These are phyloP conservation scores for Acrobasis consociella DNA, from an alignment of 2,888 invertebrate species.

Conservation along the genomic window DNA sequence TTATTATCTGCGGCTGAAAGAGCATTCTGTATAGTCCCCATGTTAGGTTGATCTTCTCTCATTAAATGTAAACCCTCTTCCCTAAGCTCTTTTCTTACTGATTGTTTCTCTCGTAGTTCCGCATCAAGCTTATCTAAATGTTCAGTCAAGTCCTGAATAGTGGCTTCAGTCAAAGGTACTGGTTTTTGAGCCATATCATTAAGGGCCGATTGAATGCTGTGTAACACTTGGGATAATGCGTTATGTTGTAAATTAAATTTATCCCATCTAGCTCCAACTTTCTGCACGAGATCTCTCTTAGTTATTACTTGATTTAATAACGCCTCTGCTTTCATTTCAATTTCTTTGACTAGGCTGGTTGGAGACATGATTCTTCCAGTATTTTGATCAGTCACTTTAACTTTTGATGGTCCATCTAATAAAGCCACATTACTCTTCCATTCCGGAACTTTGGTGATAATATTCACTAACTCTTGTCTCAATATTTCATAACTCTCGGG, in stretches of 20 bases:
- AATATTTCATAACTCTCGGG: slow-evolving; percentile 87
- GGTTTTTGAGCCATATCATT: slow-evolving; percentile 81
- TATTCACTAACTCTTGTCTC: slow-evolving; percentile 86
- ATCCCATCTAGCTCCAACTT: slow-evolving; percentile 89
- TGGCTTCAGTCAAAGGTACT: slow-evolving; percentile 71
- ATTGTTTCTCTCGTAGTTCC: slow-evolving; percentile 82
- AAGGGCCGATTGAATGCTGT: slow-evolving; percentile 81
- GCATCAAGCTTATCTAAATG: slow-evolving; percentile 80
- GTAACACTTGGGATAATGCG: slow-evolving; percentile 85
- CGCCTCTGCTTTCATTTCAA: slow-evolving; percentile 87
- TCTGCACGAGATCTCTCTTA: slow-evolving; percentile 86
- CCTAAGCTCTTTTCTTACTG: slow-evolving; percentile 87
- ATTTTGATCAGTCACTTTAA: slow-evolving; percentile 87
- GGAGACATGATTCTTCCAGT: slow-evolving; percentile 89
- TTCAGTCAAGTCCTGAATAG: slow-evolving; percentile 75
- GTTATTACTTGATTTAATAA: slow-evolving; percentile 86
- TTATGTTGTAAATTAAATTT: slow-evolving; percentile 90
- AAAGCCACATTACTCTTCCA: slow-evolving; percentile 88
- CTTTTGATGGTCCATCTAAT: slow-evolving; percentile 86
- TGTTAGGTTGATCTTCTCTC: slow-evolving; percentile 91
- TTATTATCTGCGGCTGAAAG: slow-evolving; percentile 89
- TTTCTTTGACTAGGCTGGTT: slow-evolving; percentile 86
- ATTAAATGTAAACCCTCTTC: slow-evolving; percentile 90
- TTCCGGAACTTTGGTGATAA: slow-evolving; percentile 85
- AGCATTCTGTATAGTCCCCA: slow-evolving; percentile 90